Percentiles rank a stretch among this genome's conserved stretches.
Evolutionary conservation across 1,140 invertebrate genomes (phyloP).

Genomic region (Anagrus nilaparvatae): DNA sequence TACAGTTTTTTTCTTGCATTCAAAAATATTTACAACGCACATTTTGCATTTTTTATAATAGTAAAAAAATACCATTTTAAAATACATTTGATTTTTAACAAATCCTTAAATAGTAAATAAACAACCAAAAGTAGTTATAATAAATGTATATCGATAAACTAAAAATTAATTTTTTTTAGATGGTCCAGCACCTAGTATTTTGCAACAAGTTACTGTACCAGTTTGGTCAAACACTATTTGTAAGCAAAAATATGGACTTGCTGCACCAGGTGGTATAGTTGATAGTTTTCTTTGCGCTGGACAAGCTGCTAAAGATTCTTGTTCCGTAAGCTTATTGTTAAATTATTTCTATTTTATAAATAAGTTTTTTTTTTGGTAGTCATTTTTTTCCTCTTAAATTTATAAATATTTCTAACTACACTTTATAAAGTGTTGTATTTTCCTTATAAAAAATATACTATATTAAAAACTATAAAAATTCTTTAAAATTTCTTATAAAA

Average conservation of each 20-base stretch:
- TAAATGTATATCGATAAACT: no score
- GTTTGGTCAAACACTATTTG: constrained; percentile 76
- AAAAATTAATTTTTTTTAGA: constrained; percentile 47
- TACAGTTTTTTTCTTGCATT: neutral
- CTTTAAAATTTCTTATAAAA: no score
- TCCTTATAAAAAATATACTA: no score
- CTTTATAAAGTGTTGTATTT: no score
- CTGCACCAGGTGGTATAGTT: constrained; percentile 78
- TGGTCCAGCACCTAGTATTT: constrained; percentile 66
- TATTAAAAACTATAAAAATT: no score
- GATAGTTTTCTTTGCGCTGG: constrained; percentile 82
- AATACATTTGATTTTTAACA: neutral
- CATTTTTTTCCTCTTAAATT: no score
- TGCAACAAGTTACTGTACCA: constrained; percentile 75
- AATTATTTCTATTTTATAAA: no score
- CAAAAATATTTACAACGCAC: no score
- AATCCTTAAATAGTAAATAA: neutral
- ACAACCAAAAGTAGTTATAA: neutral
- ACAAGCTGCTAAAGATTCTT: constrained; percentile 71
- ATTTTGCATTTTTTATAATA: no score
- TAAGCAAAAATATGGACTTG: constrained; percentile 67
- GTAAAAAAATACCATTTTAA: no score
- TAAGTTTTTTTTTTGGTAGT: no score
- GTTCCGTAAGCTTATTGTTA: constrained; percentile 65
- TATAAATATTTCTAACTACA: no score